A percentile compares a stretch with the other conserved stretches of the same genome.
Conservation (phyloP, 2,888 invertebrate genomes). For the Pandemis heparana region DNA sequence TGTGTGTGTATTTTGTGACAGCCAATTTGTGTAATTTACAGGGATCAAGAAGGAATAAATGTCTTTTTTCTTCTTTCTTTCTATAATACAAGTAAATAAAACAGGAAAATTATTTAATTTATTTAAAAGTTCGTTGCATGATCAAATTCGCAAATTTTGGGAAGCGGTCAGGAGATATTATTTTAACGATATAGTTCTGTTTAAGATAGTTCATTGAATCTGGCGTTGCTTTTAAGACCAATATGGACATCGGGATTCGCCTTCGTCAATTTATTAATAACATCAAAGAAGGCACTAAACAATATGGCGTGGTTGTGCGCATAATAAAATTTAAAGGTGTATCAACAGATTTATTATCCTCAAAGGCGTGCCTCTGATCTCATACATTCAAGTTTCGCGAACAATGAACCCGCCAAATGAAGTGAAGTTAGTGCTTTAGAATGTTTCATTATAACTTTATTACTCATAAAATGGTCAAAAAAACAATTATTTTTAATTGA, state of each 20-base stretch:
- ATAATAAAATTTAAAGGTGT: constrained; percentile 14
- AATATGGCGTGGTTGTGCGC: neutral
- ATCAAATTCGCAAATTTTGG: no score
- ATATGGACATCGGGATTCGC: neutral
- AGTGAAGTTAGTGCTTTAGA: constrained; percentile 14
- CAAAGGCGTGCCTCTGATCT: constrained; percentile 46
- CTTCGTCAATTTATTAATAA: neutral
- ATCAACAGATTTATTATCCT: constrained; percentile 37
- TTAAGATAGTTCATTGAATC: no score
- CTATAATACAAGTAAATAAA: no score
- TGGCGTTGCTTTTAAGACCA: neutral
- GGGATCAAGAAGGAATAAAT: no score
- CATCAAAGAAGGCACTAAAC: constrained; percentile 5
- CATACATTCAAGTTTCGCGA: constrained; percentile 43
- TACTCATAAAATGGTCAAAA: constrained; percentile 7
- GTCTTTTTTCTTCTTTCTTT: no score
- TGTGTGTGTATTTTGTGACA: no score
- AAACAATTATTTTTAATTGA: neutral
- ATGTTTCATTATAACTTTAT: constrained; percentile 14
- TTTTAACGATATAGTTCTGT: no score
- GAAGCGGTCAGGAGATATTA: no score
- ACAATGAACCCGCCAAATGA: constrained; percentile 31
- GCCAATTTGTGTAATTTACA: no score
- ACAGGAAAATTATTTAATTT: no score
- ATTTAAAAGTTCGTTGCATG: no score